phyloP scores from a whole-genome alignment of 1,140 invertebrate species.

The Gerris buenoi region DNA sequence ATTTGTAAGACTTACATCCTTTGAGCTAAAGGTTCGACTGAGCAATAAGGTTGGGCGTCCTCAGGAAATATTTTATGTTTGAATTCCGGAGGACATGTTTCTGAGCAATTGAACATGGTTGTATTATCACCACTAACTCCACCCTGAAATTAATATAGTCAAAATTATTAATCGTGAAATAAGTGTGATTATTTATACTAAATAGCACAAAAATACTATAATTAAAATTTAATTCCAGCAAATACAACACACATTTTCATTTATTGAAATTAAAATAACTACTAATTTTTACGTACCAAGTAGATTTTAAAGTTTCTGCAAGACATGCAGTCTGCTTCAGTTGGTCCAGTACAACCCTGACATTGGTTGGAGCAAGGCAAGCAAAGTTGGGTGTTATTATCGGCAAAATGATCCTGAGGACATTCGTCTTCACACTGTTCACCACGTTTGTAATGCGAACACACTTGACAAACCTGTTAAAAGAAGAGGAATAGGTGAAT shows the following conservation, averaged over 20 bases:
- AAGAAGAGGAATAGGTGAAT: background rate
- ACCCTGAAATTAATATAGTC: too few relatives aligned
- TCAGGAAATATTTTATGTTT: constrained; percentile 62
- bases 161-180: too few relatives aligned
- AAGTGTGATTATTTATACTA: too few relatives aligned
- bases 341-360: constrained; percentile 65
- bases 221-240: too few relatives aligned
- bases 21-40: constrained; percentile 36
- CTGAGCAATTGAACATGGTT: constrained; percentile 70
- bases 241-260: too few relatives aligned
- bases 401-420: constrained; percentile 65
- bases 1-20: constrained; percentile 9
- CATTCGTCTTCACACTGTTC: constrained; percentile 87
- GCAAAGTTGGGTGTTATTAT: constrained; percentile 54
- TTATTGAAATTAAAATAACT: too few relatives aligned
- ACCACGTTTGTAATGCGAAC: constrained; percentile 64
- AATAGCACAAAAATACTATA: too few relatives aligned
- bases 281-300: too few relatives aligned
- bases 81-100: constrained; percentile 58
- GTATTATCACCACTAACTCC: constrained; percentile 42
- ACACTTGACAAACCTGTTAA: constrained; percentile 55
- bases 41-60: constrained; percentile 58
- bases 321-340: constrained; percentile 56
- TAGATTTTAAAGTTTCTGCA: constrained; percentile 79
- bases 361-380: constrained; percentile 67